Percentiles rank a stretch among this genome's conserved stretches.
Evolutionary conservation across 2,113 vertebrate genomes (phyloP).

Genomic region (Oenanthe oenanthe): DNA sequence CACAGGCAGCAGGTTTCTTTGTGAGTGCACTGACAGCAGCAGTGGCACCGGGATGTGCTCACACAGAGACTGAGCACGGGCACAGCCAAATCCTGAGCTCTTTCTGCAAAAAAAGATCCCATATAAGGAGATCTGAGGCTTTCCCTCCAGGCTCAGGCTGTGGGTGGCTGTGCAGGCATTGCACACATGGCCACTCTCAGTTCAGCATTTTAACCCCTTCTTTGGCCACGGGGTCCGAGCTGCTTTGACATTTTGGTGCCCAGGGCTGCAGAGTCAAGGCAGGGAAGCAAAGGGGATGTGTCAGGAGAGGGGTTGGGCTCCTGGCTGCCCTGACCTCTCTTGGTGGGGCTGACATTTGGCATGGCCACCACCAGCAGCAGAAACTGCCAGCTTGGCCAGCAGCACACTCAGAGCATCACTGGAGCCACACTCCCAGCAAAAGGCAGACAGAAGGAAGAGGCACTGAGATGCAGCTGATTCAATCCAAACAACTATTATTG

Average conservation of each 20-base stretch:
- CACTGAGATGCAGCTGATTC: not conserved
- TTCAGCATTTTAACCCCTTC: not conserved
- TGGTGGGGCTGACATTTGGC: not conserved
- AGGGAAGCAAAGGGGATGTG: not conserved
- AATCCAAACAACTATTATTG: not conserved
- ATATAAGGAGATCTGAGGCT: constrained; percentile 27
- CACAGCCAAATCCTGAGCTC: not conserved
- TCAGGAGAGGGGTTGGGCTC: rapidly evolving
- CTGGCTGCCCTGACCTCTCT: not conserved
- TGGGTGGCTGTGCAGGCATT: constrained; percentile 11
- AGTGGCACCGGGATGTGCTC: not conserved
- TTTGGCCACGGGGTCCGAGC: not conserved
- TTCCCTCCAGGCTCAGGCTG: not conserved
- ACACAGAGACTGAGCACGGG: not conserved
- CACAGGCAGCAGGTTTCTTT: not conserved
- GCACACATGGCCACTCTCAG: not conserved
- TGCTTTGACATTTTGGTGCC: not conserved
- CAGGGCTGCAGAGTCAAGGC: rapidly evolving
- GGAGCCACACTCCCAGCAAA: not conserved
- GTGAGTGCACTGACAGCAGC: not conserved
- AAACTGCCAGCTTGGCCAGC: rapidly evolving
- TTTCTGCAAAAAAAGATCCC: constrained; percentile 36
- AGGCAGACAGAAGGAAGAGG: not conserved
- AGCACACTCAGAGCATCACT: no score
- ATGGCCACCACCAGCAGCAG: not conserved